A percentile compares a stretch with the other conserved stretches of the same genome.
phyloP scores from a whole-genome alignment of 2,888 invertebrate species.

The Scaptodrosophila latifasciaeformis region DNA sequence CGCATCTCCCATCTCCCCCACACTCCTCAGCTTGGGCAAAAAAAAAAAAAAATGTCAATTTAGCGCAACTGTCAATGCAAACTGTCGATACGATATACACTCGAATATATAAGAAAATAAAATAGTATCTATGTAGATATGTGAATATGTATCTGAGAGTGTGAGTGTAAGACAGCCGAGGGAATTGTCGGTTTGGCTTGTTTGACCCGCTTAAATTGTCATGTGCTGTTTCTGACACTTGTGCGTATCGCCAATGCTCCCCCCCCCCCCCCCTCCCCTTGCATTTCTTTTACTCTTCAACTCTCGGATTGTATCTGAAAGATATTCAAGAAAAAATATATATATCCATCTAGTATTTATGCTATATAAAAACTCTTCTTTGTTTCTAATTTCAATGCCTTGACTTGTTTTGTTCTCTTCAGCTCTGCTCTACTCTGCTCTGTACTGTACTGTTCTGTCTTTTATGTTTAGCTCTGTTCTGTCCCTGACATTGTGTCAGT shows the following conservation, averaged over 20 bases:
- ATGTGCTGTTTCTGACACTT: conserved; percentile 56
- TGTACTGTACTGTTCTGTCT: conserved; percentile 20
- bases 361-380: conserved; percentile 30
- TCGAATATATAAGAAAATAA: no score
- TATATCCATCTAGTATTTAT: conserved; percentile 38
- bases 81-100: conserved; percentile 13
- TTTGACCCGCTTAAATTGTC: conserved; percentile 34
- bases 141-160: not conserved
- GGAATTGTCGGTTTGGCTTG: not conserved
- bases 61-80: conserved; percentile 33
- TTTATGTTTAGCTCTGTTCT: not conserved
- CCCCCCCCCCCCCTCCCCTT: no score
- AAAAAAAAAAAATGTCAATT: conserved; percentile 50
- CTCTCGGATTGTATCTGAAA: no score
- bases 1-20: not conserved
- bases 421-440: not conserved
- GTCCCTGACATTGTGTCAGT: conserved; percentile 4
- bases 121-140: no score
- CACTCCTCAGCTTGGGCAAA: conserved; percentile 21
- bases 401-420: conserved; percentile 13
- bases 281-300: no score
- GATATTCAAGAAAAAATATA: no score
- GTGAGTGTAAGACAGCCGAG: not conserved
- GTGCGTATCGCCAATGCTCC: no score
- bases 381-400: conserved; percentile 52